Evolutionary conservation across 2,797 vertebrate genomes (phyloP), one percentile per base, ranked within the genome.

Genomic region (Anguilla pacifica): DNA sequence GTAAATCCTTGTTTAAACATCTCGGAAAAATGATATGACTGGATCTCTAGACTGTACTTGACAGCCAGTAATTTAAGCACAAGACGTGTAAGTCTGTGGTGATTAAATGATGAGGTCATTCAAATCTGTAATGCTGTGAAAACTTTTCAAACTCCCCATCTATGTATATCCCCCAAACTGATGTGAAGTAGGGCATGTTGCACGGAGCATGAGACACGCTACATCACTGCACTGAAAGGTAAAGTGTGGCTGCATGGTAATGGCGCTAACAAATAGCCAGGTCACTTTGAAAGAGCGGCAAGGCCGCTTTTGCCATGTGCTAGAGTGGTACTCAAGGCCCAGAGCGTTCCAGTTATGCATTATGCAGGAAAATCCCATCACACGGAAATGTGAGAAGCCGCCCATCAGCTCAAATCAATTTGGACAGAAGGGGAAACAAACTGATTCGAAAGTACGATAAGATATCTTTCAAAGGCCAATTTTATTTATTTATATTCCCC

Each of bases 351-450:
- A 9, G 35, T 43, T 77, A 77, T 43, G 39, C 72, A 43, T 39
- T 43, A 39, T 35, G 13, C 72, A 77, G 72, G 72, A 77, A 77
- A 77, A 77, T 77, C 72, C 72, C 35, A 77, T 19, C 17, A 43
- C 35, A 43, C 9, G 17, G 72, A 77, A 77, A 77, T n/a, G 72
- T 11, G 35, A 77, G 72, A 77, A 39, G 72, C 72, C 35, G 35
- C 72, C 72, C 72, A 77, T 77, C 72, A 39, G 79, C 79, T 79
- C 46, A 82, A 82, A 51, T 82, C 79, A 10, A 51, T 51, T 82
- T 51, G 46, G 79, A 49, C 79, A 82, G 46, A 82, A 82, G 22
- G 43, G 79, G 79, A 82, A 82, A 82, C 79, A 82, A 82, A 82
- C 79, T 3, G 79, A 82, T 51, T 51, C 4, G 19, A 82, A 51